Conservation (phyloP, 1,140 invertebrate genomes). For the Drosophila novamexicana region DNA sequence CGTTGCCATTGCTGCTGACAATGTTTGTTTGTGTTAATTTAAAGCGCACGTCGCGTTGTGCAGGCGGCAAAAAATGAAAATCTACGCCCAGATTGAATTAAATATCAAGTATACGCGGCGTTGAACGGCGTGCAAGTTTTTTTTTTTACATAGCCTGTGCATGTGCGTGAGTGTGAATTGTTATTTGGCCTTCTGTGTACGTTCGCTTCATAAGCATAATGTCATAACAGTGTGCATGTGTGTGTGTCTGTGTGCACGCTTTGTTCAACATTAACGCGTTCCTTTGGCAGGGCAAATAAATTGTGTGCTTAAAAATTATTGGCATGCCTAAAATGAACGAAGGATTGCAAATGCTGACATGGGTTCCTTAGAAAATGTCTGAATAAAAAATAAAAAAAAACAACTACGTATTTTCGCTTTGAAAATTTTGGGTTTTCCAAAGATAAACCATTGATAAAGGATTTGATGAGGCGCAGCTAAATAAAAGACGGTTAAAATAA, state of each 20-base stretch:
- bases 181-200: slow-evolving; percentile 44
- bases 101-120: slow-evolving; percentile 74
- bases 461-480: background rate
- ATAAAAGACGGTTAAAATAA: too few relatives aligned
- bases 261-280: slow-evolving; percentile 63
- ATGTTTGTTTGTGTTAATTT: slow-evolving; percentile 79
- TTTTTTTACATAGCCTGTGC: slow-evolving; percentile 15
- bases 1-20: slow-evolving; percentile 66
- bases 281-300: slow-evolving; percentile 56
- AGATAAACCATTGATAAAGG: slow-evolving; percentile 1
- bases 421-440: slow-evolving; percentile 5
- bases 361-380: slow-evolving; percentile 18
- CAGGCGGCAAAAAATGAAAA: slow-evolving; percentile 56
- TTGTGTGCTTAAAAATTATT: slow-evolving; percentile 66
- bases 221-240: slow-evolving; percentile 35
- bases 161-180: slow-evolving; percentile 43
- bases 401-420: background rate
- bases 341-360: slow-evolving; percentile 40
- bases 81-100: slow-evolving; percentile 75
- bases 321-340: slow-evolving; percentile 43
- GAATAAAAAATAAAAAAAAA: background rate
- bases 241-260: slow-evolving; percentile 14
- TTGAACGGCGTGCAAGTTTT: slow-evolving; percentile 20
- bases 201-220: slow-evolving; percentile 39
- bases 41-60: slow-evolving; percentile 61